Base-by-base conservation (phyloP, 2,888 invertebrate genomes). In the Protophormia terraenovae region DNA sequence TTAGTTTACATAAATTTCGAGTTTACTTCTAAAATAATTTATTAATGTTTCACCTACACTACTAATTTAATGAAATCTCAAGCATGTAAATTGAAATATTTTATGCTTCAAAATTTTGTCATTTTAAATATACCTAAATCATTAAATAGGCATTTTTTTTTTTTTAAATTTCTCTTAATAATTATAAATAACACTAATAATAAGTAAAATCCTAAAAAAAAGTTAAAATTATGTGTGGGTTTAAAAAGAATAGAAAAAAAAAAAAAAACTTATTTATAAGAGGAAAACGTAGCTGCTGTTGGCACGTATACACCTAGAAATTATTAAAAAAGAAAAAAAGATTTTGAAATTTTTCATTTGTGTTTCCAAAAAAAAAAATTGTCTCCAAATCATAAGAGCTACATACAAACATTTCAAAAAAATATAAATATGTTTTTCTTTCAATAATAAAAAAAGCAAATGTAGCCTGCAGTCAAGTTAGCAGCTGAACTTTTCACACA, bases 401-500 rank as follows among this genome's bases (percentile, higher is more conserved):
- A 22, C 22, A 50, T 47, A 19, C 12, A 0, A 10, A 22, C 10
- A 10, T 50, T 8, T 41, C n/a, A n/a, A n/a, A n/a, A n/a, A n/a
- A n/a, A n/a, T n/a, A n/a, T n/a, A n/a, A n/a, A n/a, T n/a, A n/a
- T n/a, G n/a, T n/a, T n/a, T n/a, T n/a, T n/a, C n/a, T n/a, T n/a
- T n/a, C n/a, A n/a, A n/a, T n/a, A n/a, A n/a, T n/a, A n/a, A n/a
- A n/a, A n/a, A n/a, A 62, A 22, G 53, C 5, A 67, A 77, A 78
- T 66, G 66, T 24, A 66, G 80, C 58, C 67, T 80, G 60, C 83
- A 64, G 14, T 10, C 35, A 60, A n/a, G 10, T 24, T 4, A 29
- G 6, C 64, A 66, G 47, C 64, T 60, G 55, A 71, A 79, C 27
- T 72, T 76, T 69, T 75, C 6, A 66, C 1, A 41, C 19, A 72